Base-by-base conservation (phyloP, 2,113 vertebrate species). In the Notothenia rossii region DNA sequence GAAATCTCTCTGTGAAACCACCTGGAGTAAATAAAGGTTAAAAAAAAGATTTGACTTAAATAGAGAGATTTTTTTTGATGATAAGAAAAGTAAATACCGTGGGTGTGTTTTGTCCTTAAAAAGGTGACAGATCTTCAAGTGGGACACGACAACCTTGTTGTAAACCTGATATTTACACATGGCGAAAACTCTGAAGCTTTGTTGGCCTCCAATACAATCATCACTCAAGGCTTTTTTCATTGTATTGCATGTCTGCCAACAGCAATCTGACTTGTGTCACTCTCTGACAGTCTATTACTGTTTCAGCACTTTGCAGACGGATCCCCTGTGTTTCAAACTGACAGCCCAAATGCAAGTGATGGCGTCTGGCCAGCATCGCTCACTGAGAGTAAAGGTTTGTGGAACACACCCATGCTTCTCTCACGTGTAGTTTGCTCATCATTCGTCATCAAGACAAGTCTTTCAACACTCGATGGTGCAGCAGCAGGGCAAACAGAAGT, bases 361-460 rank as follows among this genome's bases (percentile, higher is more conserved):
- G 93, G 86, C 88, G 70, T 20, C 82, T 68, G 91, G 91, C 91
- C 79, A 10, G 85, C 80, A 63, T 75, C 79, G 69, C 88, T 95
- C 89, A 92, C 0, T 45, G 80, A 84, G 75, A 82, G 92, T 85
- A 89, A 94, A 95, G 82, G 61, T 83, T 81, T 77, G 90, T 89
- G 77, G 71, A 92, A 88, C 89, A 90, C 92, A 77, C 92, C 93
- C 84, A 51, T 81, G 66, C 71, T 76, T 86, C 79, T 67, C 73
- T 86, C 64, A 64, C 83, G 65, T 78, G 89, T 86, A 36, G 70
- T 76, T 88, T 55, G 36, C 72, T 67, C 79, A 55, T 88, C 84
- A 53, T 91, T 86, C 82, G 90, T 92, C 93, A 93, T 82, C 56
- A 14, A 49, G 72, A 63, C 29, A 14, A 72, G 78, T 77, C 70